Conservation (phyloP, 2,797 vertebrate species). For the Botia kubotai region DNA sequence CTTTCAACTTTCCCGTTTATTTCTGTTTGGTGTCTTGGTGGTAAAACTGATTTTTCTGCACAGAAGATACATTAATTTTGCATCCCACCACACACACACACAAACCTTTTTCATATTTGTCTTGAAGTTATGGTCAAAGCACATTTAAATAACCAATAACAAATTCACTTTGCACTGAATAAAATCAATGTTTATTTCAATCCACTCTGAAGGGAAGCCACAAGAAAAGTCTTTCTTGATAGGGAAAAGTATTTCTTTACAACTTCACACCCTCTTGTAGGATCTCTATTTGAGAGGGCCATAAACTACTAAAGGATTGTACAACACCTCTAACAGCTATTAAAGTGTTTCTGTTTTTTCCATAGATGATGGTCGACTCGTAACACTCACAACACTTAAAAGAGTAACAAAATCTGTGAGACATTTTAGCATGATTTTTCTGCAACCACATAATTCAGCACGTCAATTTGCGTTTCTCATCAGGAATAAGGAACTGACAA, state of each 20-base stretch:
- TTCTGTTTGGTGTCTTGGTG: not conserved
- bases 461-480: not conserved
- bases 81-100: not conserved
- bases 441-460: not conserved
- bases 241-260: conserved; percentile 30
- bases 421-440: conserved; percentile 1
- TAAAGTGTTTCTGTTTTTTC: not conserved
- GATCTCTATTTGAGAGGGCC: not conserved
- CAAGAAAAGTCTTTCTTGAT: not conserved
- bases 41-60: not conserved
- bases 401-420: not conserved
- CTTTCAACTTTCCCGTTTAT: conserved; percentile 65
- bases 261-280: conserved; percentile 26
- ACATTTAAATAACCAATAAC: not conserved
- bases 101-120: not conserved
- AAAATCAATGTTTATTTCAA: not conserved
- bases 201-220: no score
- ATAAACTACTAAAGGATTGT: conserved; percentile 16
- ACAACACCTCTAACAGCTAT: conserved; percentile 10
- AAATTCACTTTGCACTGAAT: not conserved
- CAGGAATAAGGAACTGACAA: not conserved
- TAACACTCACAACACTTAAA: not conserved
- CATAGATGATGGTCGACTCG: not conserved
- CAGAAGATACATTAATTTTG: not conserved
- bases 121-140: not conserved